Evolutionary conservation across 2,113 vertebrate genomes (phyloP).

Genomic region (Noctilio leporinus): DNA sequence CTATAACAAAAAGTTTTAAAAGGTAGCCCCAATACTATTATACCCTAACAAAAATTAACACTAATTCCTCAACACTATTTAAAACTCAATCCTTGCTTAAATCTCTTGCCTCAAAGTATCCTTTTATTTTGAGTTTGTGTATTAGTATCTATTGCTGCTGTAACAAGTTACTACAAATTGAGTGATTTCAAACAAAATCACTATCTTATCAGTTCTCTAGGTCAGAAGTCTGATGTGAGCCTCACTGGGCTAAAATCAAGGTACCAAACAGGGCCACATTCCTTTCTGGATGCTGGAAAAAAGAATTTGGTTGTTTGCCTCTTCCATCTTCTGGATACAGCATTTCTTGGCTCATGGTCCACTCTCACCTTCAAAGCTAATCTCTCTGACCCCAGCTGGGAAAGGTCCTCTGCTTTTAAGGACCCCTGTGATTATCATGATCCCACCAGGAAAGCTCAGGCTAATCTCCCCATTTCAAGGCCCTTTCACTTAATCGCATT

Average conservation of each 20-base stretch:
- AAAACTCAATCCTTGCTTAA: not conserved
- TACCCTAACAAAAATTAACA: not conserved
- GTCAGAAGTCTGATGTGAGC: not conserved
- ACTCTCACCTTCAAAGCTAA: not conserved
- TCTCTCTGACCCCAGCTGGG: not conserved
- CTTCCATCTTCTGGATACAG: not conserved
- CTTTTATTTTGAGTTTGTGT: constrained; percentile 9
- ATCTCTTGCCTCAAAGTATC: not conserved
- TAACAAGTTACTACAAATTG: not conserved
- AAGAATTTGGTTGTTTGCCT: not conserved
- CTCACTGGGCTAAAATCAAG: not conserved
- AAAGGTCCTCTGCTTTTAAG: not conserved
- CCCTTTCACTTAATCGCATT: not conserved
- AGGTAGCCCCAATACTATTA: not conserved
- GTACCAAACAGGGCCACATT: not conserved
- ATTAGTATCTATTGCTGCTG: not conserved
- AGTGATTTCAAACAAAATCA: not conserved
- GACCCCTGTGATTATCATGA: not conserved
- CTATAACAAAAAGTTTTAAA: not conserved
- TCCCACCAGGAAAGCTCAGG: not conserved
- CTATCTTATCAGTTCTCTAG: not conserved
- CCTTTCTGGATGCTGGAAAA: not conserved
- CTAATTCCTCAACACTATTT: not conserved
- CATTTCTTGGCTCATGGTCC: not conserved
- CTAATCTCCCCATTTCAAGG: not conserved